phyloP scores from a whole-genome alignment of 2,113 vertebrate genomes.

The Cricetomys ansorgei region DNA sequence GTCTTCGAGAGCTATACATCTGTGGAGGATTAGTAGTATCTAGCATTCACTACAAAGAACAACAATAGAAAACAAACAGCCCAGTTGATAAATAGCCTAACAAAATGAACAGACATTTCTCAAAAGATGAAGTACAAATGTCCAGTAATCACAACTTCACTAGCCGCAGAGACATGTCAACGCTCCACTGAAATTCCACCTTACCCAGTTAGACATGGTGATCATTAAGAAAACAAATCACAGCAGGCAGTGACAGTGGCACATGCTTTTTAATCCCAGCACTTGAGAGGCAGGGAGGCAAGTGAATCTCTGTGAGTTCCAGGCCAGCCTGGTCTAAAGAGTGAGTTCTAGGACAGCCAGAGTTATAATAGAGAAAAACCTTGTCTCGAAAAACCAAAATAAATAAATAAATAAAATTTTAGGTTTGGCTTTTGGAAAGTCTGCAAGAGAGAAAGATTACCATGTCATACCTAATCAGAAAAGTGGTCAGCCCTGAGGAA shows the following conservation, averaged over 20 bases:
- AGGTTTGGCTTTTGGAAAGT: too few relatives aligned
- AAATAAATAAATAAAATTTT: not conserved
- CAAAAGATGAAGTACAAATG: not conserved
- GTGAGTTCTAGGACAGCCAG: not conserved
- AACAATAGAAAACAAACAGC: not conserved
- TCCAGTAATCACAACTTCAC: not conserved
- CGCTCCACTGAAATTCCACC: not conserved
- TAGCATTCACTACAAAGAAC: not conserved
- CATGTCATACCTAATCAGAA: conserved; percentile 89
- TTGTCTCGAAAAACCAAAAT: not conserved
- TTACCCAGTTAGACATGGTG: not conserved
- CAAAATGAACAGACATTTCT: not conserved
- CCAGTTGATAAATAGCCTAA: not conserved
- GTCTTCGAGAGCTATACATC: not conserved
- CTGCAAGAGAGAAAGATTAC: accelerated
- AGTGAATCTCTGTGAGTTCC: not conserved
- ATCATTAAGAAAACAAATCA: not conserved
- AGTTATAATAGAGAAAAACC: not conserved
- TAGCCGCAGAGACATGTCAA: not conserved
- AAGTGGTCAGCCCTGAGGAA: conserved; percentile 87
- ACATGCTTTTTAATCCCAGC: not conserved
- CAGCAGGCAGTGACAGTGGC: not conserved
- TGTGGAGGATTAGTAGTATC: not conserved
- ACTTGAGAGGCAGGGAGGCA: not conserved
- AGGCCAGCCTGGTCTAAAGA: not conserved